Conservation (phyloP, 1,140 invertebrate species). For the Cydia strobilella region DNA sequence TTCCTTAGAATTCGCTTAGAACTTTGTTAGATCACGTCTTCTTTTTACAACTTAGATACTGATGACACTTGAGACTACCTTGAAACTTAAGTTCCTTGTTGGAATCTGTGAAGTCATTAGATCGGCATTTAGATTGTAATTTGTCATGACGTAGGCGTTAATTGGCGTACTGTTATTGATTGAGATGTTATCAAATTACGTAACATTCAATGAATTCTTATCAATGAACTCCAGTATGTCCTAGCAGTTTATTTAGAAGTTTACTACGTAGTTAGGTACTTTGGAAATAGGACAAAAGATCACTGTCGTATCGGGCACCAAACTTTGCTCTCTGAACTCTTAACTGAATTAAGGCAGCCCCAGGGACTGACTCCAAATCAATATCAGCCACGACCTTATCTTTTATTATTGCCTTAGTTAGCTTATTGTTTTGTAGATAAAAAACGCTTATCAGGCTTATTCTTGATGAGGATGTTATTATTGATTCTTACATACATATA, state of each 20-base stretch:
- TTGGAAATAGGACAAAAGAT: conserved; percentile 38
- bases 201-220: neutral
- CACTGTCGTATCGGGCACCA: conserved; percentile 39
- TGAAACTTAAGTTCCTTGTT: neutral
- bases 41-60: neutral
- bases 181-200: neutral
- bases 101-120: neutral
- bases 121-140: conserved; percentile 8
- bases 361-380: conserved; percentile 56
- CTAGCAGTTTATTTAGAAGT: neutral
- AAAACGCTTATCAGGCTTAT: neutral
- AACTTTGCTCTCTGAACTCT: conserved; percentile 75
- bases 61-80: neutral
- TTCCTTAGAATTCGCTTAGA: conserved; percentile 29
- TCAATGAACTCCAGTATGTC: neutral
- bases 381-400: conserved; percentile 53
- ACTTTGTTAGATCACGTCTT: conserved; percentile 27
- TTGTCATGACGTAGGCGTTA: neutral
- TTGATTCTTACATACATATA: neutral
- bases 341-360: conserved; percentile 71
- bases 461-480: neutral
- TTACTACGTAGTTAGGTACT: neutral
- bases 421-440: conserved; percentile 10
- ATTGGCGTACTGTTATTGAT: neutral
- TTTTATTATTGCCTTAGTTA: conserved; percentile 14